phyloP scores from a whole-genome alignment of 2,797 vertebrate species.

The Paratrypauchen microcephalus region DNA sequence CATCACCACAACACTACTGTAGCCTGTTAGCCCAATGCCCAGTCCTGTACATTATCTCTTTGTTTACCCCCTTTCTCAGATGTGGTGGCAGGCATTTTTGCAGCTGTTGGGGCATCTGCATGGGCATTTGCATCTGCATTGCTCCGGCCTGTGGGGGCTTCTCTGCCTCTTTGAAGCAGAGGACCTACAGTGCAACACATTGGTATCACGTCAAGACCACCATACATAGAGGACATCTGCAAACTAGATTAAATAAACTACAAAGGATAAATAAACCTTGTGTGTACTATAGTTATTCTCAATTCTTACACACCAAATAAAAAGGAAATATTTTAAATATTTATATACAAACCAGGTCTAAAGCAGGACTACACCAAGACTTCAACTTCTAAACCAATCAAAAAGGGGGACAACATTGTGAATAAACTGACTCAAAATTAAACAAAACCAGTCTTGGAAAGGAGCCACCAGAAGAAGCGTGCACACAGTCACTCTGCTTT shows the following conservation, averaged over 20 bases:
- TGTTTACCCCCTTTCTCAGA: conserved; percentile 35
- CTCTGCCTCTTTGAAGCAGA: conserved; percentile 44
- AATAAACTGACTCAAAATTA: too few species aligned
- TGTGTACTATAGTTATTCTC: too few species aligned
- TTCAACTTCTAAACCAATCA: not conserved
- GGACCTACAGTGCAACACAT: conserved; percentile 49
- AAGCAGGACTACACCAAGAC: too few species aligned
- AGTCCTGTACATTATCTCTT: not conserved
- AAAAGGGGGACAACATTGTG: not conserved
- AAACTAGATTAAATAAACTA: too few species aligned
- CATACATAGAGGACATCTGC: too few species aligned
- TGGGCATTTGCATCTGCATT: conserved; percentile 8
- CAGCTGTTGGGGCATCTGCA: conserved; percentile 37
- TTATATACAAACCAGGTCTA: too few species aligned
- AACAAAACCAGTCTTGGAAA: too few species aligned
- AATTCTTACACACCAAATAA: too few species aligned
- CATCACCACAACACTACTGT: conserved; percentile 28
- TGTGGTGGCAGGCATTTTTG: conserved; percentile 3
- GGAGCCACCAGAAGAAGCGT: not conserved
- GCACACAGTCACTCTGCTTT: not conserved
- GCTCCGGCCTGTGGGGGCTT: not conserved
- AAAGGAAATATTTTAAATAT: too few species aligned
- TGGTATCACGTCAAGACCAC: not conserved
- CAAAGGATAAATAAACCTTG: too few species aligned
- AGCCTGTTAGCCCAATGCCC: conserved; percentile 32